phyloP scores from a whole-genome alignment of 2,113 vertebrate genomes.

The Ophiodon elongatus region DNA sequence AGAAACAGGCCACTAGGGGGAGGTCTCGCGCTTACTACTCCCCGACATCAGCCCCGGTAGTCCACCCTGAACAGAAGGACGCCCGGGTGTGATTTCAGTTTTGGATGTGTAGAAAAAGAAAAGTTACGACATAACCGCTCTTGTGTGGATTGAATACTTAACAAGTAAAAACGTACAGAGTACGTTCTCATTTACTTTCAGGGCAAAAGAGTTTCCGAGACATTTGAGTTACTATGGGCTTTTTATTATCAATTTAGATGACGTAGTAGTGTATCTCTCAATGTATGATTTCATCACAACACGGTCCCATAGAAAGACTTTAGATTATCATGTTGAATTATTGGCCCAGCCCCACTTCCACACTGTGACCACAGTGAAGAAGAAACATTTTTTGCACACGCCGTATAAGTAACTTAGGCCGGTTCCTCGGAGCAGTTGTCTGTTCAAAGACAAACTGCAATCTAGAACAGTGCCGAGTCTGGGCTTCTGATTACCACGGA shows the following conservation, averaged over 20 bases:
- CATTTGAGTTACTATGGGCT: background rate
- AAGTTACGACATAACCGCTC: background rate
- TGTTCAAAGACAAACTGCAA: background rate
- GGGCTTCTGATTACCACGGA: slow-evolving; percentile 10
- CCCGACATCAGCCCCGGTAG: background rate
- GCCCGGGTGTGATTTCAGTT: background rate
- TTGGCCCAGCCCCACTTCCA: too few relatives aligned
- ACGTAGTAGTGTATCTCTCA: background rate
- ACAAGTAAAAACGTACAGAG: too few relatives aligned
- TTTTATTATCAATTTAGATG: background rate
- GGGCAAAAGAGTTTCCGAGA: background rate
- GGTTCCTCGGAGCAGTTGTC: slow-evolving; percentile 5
- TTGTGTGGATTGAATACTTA: background rate
- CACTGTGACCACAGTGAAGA: background rate
- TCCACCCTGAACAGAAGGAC: background rate
- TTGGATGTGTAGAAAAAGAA: background rate
- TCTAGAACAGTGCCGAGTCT: slow-evolving; percentile 5
- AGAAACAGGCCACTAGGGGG: slow-evolving; percentile 59
- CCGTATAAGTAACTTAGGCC: background rate
- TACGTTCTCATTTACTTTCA: background rate
- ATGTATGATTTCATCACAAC: background rate
- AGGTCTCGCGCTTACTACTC: slow-evolving; percentile 4
- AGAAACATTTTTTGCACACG: background rate
- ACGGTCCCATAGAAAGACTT: background rate
- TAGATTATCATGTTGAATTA: background rate